Base-by-base conservation (phyloP, 1,140 invertebrate species). In the Parasteatoda tepidariorum region DNA sequence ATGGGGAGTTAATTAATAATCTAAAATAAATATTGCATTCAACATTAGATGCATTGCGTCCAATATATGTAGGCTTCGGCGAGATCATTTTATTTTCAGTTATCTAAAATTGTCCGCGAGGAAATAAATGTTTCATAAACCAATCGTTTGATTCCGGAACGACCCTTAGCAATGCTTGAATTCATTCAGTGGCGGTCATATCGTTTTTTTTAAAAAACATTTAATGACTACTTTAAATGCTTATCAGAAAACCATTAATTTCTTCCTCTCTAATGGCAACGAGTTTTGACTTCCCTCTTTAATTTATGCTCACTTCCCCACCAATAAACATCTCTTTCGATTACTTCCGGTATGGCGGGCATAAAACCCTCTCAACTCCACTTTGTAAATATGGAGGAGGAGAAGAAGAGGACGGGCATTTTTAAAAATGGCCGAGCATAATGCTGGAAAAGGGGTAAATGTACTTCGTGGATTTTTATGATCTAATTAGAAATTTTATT, bases 171-270 rank as follows among this genome's bases (percentile, higher is more conserved):
- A n/a, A n/a, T n/a, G n/a, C n/a, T n/a, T n/a, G n/a, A n/a, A n/a
- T n/a, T n/a, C n/a, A n/a, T n/a, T n/a, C n/a, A n/a, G n/a, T n/a
- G n/a, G n/a, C n/a, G n/a, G n/a, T n/a, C n/a, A n/a, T n/a, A n/a
- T n/a, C n/a, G n/a, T n/a, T n/a, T n/a, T n/a, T n/a, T n/a, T n/a
- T n/a, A n/a, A n/a, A n/a, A n/a, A n/a, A 7, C 48, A 28, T 33
- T 73, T 73, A 73, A 73, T 73, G 70, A 57, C 54, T 57, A 54
- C 70, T 57, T 73, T 73, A 73, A 73, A 73, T 73, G 70, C 70
- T 73, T 73, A 73, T 73, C 70, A 73, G 54, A 73, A 73, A 73
- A 26, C 70, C 48, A 73, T 73, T 73, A 73, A 73, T 73, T 73
- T 73, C 70, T 73, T 73, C 70, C 54, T 22, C 70, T 55, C 70